A percentile compares a stretch with the other conserved stretches of the same genome.
Conservation (phyloP, 2,888 invertebrate genomes). For the Notocelia uddmanniana region DNA sequence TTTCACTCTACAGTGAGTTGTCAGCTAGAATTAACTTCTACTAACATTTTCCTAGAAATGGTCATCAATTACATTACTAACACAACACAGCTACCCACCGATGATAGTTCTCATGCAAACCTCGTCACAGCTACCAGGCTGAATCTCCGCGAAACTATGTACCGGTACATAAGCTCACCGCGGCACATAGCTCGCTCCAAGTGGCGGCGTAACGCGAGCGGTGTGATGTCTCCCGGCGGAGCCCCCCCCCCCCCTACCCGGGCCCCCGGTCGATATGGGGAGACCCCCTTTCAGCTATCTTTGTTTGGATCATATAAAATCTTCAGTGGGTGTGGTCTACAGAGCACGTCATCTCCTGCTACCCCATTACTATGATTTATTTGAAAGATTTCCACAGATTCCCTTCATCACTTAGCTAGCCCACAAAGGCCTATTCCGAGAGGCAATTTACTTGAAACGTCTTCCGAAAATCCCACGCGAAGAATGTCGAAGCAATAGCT, state of each 20-base stretch:
- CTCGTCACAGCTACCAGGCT: constrained; percentile 8
- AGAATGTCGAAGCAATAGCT: constrained; percentile 68
- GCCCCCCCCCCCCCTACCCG: constrained; percentile 45
- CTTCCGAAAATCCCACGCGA: constrained; percentile 50
- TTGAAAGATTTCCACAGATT: constrained; percentile 5
- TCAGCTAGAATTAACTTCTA: background rate
- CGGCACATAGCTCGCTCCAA: constrained; percentile 8
- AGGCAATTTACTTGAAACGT: constrained; percentile 47
- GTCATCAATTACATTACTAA: background rate
- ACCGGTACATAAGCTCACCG: constrained; percentile 24
- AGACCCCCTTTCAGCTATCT: constrained; percentile 57
- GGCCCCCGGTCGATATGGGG: constrained; percentile 59
- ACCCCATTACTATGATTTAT: constrained; percentile 66
- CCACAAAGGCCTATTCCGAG: constrained; percentile 58
- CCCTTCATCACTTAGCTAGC: constrained; percentile 40
- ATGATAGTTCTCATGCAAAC: constrained; percentile 20
- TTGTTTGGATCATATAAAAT: constrained; percentile 82
- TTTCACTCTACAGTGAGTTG: background rate
- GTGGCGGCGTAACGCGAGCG: constrained; percentile 16
- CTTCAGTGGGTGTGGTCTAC: constrained; percentile 74
- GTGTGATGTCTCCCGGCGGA: constrained; percentile 16
- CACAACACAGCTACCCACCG: background rate
- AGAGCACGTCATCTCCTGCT: constrained; percentile 57
- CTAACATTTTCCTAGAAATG: background rate
- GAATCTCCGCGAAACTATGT: constrained; percentile 9